phyloP scores from a whole-genome alignment of 1,140 invertebrate genomes.

The Ooceraea biroi region DNA sequence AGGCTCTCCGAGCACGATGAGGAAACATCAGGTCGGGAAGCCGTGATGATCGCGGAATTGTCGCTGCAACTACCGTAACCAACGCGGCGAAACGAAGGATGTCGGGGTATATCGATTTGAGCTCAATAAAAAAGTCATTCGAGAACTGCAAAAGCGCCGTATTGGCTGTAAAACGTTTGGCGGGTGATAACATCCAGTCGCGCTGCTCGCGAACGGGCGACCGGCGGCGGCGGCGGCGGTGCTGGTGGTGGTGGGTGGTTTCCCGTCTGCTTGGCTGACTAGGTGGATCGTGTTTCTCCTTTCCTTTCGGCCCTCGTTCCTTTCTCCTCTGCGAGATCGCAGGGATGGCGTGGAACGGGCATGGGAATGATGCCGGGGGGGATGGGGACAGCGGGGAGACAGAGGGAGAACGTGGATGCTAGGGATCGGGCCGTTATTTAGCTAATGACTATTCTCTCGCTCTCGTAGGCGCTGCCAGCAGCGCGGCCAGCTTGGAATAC shows the following conservation, averaged over 20 bases:
- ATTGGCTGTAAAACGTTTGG: constrained; percentile 78
- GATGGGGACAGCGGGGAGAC: constrained; percentile 15
- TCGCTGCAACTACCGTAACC: constrained; percentile 38
- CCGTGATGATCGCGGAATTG: constrained; percentile 43
- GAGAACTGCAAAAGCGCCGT: constrained; percentile 74
- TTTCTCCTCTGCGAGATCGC: constrained; percentile 65
- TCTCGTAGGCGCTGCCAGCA: constrained; percentile 78
- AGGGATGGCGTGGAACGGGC: constrained; percentile 57
- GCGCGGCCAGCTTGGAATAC: constrained; percentile 80
- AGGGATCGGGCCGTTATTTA: constrained; percentile 80
- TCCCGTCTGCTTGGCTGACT: constrained; percentile 71
- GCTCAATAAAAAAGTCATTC: constrained; percentile 75
- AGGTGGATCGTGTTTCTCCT: constrained; percentile 65
- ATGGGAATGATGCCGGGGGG: constrained; percentile 59
- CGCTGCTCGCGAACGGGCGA: constrained; percentile 72
- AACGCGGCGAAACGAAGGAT: constrained; percentile 44
- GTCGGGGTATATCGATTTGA: constrained; percentile 71
- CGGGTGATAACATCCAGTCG: constrained; percentile 76
- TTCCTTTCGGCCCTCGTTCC: constrained; percentile 54
- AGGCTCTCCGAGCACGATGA: not conserved
- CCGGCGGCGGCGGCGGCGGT: constrained; percentile 40
- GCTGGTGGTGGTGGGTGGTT: constrained; percentile 71
- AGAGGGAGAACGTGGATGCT: constrained; percentile 62
- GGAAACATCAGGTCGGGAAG: constrained; percentile 18
- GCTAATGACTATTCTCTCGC: constrained; percentile 85